These are phyloP conservation scores for Bombus vancouverensis DNA, from an alignment of 1,140 invertebrate species.

Conservation along the genomic window DNA sequence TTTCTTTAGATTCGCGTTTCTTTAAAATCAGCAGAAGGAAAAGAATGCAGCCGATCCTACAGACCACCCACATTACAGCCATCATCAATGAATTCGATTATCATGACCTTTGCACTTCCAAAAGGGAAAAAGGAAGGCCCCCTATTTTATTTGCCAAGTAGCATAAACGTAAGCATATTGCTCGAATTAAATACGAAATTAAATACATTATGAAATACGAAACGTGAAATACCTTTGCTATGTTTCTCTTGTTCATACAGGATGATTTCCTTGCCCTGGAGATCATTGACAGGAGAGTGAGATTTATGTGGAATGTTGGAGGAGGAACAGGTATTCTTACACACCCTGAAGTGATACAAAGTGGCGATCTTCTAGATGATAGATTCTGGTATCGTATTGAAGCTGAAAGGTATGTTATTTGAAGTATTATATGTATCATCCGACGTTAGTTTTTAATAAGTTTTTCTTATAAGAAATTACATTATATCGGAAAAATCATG, in stretches of 20 bases:
- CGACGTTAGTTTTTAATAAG: background rate
- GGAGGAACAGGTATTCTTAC: constrained; percentile 85
- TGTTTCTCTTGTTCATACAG: constrained; percentile 48
- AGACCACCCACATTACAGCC: constrained; percentile 85
- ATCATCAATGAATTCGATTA: constrained; percentile 87
- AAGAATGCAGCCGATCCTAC: constrained; percentile 90
- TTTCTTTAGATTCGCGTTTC: constrained; percentile 90
- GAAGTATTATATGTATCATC: background rate
- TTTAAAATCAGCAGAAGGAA: constrained; percentile 84
- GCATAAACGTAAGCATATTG: constrained; percentile 80
- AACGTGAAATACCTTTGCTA: background rate
- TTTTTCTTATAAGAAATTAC: background rate
- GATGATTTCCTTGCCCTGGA: constrained; percentile 91
- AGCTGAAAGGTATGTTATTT: constrained; percentile 83
- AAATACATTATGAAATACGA: background rate
- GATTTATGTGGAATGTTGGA: constrained; percentile 90
- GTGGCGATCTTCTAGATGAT: constrained; percentile 85
- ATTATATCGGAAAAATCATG: background rate
- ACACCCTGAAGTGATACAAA: constrained; percentile 85
- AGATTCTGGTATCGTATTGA: constrained; percentile 89
- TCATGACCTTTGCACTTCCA: constrained; percentile 86
- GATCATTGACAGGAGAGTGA: constrained; percentile 89
- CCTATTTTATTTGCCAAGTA: constrained; percentile 87
- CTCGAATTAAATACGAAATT: background rate
- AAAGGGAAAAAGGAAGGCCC: constrained; percentile 85